A percentile compares a stretch with the other conserved stretches of the same genome.
phyloP scores from a whole-genome alignment of 2,797 vertebrate genomes.

The Neosilurus mollespiculum region DNA sequence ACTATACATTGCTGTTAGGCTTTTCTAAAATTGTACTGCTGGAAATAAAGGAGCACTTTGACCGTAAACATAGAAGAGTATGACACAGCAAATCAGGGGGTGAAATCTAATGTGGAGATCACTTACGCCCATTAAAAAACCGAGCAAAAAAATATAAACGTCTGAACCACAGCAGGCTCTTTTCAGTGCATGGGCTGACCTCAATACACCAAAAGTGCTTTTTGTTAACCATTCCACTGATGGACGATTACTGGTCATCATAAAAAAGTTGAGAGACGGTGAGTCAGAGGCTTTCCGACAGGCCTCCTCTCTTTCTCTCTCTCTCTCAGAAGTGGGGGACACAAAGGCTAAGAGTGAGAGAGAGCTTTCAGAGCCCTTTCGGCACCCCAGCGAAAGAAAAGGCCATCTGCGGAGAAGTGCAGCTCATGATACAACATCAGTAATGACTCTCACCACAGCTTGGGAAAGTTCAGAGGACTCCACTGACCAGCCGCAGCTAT shows the following conservation, averaged over 20 bases:
- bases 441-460: slow-evolving; percentile 46
- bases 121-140: slow-evolving; percentile 45
- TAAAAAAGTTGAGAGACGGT: slow-evolving; percentile 67
- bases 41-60: slow-evolving; percentile 32
- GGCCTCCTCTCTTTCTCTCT: slow-evolving; percentile 29
- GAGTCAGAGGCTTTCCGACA: slow-evolving; percentile 70
- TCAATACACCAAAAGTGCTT: slow-evolving; percentile 64
- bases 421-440: slow-evolving; percentile 55
- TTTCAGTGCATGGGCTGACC: slow-evolving; percentile 60
- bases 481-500: slow-evolving; percentile 44
- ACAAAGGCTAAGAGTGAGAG: slow-evolving; percentile 21
- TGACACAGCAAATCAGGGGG: slow-evolving; percentile 49
- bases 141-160: slow-evolving; percentile 50
- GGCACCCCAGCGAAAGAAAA: slow-evolving; percentile 47
- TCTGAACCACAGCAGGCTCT: slow-evolving; percentile 50
- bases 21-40: slow-evolving; percentile 16
- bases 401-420: slow-evolving; percentile 54
- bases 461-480: slow-evolving; percentile 57
- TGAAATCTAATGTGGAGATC: slow-evolving; percentile 49
- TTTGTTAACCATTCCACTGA: slow-evolving; percentile 71
- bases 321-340: slow-evolving; percentile 30
- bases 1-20: not conserved
- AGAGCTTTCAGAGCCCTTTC: slow-evolving; percentile 46
- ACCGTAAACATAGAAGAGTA: slow-evolving; percentile 42
- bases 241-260: slow-evolving; percentile 73